phyloP scores from a whole-genome alignment of 2,888 invertebrate species.

The Tipula unca region DNA sequence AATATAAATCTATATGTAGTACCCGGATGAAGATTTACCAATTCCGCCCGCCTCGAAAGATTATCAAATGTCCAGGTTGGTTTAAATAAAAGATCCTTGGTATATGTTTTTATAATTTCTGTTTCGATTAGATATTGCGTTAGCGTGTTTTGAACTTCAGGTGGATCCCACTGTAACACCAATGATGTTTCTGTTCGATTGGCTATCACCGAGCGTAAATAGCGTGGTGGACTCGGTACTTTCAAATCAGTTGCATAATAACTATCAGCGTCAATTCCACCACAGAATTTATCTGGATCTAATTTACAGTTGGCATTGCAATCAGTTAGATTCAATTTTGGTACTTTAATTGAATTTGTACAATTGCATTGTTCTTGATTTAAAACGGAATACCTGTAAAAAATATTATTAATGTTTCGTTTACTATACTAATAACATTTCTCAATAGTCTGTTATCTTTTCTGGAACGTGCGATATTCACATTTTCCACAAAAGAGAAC shows the following conservation, averaged over 20 bases:
- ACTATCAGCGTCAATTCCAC: constrained; percentile 56
- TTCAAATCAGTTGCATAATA: constrained; percentile 56
- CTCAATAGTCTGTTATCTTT: not conserved
- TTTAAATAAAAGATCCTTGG: constrained; percentile 44
- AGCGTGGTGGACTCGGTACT: constrained; percentile 61
- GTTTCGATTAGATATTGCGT: constrained; percentile 50
- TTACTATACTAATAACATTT: no score
- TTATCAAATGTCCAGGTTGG: constrained; percentile 53
- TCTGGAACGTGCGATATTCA: not conserved
- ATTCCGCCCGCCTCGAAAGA: constrained; percentile 48
- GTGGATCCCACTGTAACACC: constrained; percentile 50
- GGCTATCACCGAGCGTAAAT: constrained; percentile 37
- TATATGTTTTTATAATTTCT: constrained; percentile 48
- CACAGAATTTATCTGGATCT: constrained; percentile 55
- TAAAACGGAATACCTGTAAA: constrained; percentile 20
- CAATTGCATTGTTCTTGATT: constrained; percentile 38
- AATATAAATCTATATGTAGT: constrained; percentile 67
- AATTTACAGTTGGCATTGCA: constrained; percentile 53
- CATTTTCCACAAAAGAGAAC: not conserved
- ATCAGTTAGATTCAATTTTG: constrained; percentile 40
- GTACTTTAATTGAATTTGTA: constrained; percentile 42
- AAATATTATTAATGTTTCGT: not conserved
- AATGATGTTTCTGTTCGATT: constrained; percentile 51
- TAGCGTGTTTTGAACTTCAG: constrained; percentile 47
- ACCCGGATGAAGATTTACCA: constrained; percentile 61